Percentiles rank a stretch among this genome's conserved stretches.
Conservation (phyloP, 2,113 vertebrate species). For the Oncorhynchus clarkii region DNA sequence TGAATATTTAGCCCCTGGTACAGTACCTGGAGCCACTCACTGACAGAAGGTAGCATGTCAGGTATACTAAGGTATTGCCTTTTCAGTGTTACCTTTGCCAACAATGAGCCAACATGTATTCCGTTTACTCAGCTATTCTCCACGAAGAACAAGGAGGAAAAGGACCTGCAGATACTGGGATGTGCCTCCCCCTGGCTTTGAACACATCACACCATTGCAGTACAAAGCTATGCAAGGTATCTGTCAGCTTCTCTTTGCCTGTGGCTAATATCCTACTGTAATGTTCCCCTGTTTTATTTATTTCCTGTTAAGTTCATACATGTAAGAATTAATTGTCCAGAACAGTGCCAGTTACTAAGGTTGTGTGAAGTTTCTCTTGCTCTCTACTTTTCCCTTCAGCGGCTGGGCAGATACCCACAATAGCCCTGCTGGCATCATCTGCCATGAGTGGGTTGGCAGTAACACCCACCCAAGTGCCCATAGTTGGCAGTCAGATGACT, state of each 20-base stretch:
- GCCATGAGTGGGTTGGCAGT: constrained; percentile 61
- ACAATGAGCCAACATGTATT: neutral
- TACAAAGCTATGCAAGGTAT: constrained; percentile 80
- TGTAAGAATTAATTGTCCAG: no score
- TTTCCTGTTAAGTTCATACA: neutral
- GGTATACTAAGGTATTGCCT: neutral
- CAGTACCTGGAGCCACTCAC: neutral
- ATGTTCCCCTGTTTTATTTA: neutral
- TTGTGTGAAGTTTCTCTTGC: neutral
- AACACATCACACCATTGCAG: constrained; percentile 76
- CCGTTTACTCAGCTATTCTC: constrained; percentile 57
- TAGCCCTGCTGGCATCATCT: constrained; percentile 68
- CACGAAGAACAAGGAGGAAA: constrained; percentile 68
- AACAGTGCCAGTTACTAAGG: neutral
- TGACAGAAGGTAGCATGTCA: neutral
- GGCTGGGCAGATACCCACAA: constrained; percentile 70
- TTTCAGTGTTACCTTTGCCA: no score
- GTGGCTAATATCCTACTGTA: neutral
- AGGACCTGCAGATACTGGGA: constrained; percentile 73
- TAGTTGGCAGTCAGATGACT: constrained; percentile 76
- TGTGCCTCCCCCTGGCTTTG: constrained; percentile 73
- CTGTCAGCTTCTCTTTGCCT: neutral
- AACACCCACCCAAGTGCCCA: constrained; percentile 65
- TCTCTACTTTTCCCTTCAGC: constrained; percentile 35
- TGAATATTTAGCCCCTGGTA: neutral